Base-by-base conservation (phyloP, 92 coral and sea anemone genomes). In the Porites rus region DNA sequence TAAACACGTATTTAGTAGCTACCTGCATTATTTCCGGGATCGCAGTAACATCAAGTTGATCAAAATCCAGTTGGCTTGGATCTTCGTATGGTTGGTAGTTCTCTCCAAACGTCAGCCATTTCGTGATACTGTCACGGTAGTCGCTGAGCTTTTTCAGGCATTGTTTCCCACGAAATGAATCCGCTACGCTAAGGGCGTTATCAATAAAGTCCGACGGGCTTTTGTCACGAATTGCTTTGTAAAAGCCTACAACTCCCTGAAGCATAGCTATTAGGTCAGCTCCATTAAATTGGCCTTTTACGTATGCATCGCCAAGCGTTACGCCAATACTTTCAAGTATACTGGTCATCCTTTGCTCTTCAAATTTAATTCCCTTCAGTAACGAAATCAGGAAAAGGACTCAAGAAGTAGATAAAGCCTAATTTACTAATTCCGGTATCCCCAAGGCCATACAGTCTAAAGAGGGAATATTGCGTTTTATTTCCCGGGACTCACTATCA, bases 21-120 rank as follows among this genome's bases (percentile, higher is more conserved):
- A 86, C 90, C 79, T 86, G 14, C 86, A 86, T 77, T 13, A 86
- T 56, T 25, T 86, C 90, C 3, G 90, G 90, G 13, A 86, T 76
- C 9, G 90, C 67, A 11, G 22, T 31, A 20, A 86, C 78, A 1
- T 78, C 69, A 4, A 86, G 16, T 18, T 79, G 56, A 61, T 79
- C 85, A 69, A 86, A 86, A 73, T 86, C 90, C 61, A 86, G 21
- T 0, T 51, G 60, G 60, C 78, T 86, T 10, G 90, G 70, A 58
- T 79, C 86, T 21, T 68, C 59, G 6, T 68, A 21, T 1, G 78
- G 78, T 10, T 16, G 46, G 25, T 67, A 86, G 13, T 46, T 66
- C 54, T 86, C 20, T 17, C 90, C 90, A 58, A 86, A 86, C 1
- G 50, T 69, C 79, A 86, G 21, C 83, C 89, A 77, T 51, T 38